Percentiles rank a stretch among this genome's conserved stretches.
phyloP scores from a whole-genome alignment of 1,140 invertebrate genomes.

The Drosophila kanapiae region DNA sequence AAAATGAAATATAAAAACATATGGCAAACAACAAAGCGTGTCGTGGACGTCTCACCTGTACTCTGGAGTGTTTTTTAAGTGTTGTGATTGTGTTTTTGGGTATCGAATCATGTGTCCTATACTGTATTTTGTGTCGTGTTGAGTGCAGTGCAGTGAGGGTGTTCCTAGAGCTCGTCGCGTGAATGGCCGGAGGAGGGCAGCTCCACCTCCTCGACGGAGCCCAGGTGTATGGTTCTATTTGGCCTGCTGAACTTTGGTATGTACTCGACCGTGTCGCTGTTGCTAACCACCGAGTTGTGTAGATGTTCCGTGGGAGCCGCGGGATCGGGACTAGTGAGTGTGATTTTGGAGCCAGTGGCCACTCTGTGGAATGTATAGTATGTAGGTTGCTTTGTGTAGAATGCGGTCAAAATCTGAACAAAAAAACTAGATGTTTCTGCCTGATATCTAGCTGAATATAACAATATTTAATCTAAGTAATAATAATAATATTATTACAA shows the following conservation, averaged over 20 bases:
- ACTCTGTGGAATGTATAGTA: conserved; percentile 70
- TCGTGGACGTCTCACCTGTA: conserved; percentile 65
- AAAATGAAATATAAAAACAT: not conserved
- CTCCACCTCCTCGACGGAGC: conserved; percentile 78
- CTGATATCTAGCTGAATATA: not conserved
- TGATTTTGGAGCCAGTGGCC: conserved; percentile 83
- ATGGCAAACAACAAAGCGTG: conserved; percentile 31
- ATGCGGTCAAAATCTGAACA: conserved; percentile 12
- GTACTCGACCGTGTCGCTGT: conserved; percentile 83
- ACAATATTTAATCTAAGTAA: not conserved
- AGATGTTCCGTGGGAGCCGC: conserved; percentile 63
- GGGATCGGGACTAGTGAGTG: conserved; percentile 85
- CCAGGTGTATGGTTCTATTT: conserved; percentile 74
- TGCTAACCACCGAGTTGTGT: conserved; percentile 77
- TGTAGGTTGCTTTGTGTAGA: conserved; percentile 32
- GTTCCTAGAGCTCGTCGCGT: conserved; percentile 71
- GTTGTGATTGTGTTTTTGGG: conserved; percentile 47
- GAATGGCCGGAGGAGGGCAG: conserved; percentile 55
- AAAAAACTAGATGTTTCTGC: not conserved
- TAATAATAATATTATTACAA: not conserved
- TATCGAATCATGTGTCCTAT: conserved; percentile 33
- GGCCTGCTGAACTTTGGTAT: conserved; percentile 74
- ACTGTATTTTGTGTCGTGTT: conserved; percentile 28
- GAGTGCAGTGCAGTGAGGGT: conserved; percentile 34
- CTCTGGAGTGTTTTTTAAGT: conserved; percentile 53